phyloP scores from a whole-genome alignment of 2,888 invertebrate genomes.

The Stomorhina lunata region DNA sequence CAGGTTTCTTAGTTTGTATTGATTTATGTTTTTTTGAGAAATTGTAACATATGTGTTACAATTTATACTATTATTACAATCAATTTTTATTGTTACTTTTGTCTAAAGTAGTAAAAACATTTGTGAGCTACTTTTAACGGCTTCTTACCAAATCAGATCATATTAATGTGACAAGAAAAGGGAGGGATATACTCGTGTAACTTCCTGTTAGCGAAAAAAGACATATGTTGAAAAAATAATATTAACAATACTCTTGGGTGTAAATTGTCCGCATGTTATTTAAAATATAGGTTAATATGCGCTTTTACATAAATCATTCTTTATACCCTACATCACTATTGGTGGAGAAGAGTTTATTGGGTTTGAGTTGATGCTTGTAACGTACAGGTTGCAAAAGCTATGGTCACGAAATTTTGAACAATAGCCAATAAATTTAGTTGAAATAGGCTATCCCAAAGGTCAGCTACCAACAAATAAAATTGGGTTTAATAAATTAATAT shows the following conservation, averaged over 20 bases:
- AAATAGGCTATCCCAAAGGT: no score
- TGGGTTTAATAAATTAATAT: no score
- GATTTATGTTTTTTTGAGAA: constrained; percentile 15
- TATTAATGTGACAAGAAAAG: no score
- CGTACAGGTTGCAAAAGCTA: not conserved
- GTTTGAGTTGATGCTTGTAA: not conserved
- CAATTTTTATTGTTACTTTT: constrained; percentile 1
- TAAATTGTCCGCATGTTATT: constrained; percentile 22
- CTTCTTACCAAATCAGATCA: no score
- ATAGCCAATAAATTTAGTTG: no score
- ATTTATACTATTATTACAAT: not conserved
- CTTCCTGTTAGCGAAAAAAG: constrained; percentile 24
- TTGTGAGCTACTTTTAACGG: constrained; percentile 33
- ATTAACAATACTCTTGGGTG: not conserved
- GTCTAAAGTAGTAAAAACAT: not conserved
- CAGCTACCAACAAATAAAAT: no score
- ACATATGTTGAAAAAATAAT: not conserved
- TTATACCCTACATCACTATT: no score
- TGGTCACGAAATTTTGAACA: no score
- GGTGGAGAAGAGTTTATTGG: no score
- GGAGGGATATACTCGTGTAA: constrained; percentile 52
- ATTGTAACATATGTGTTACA: not conserved
- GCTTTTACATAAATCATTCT: constrained; percentile 48
- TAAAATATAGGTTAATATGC: constrained; percentile 50
- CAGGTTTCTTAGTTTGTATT: constrained; percentile 11